Percentiles rank a stretch among this genome's conserved stretches.
These are phyloP conservation scores for Hanleya hanleyi DNA, from an alignment of 2,888 invertebrate species.

Conservation along the genomic window DNA sequence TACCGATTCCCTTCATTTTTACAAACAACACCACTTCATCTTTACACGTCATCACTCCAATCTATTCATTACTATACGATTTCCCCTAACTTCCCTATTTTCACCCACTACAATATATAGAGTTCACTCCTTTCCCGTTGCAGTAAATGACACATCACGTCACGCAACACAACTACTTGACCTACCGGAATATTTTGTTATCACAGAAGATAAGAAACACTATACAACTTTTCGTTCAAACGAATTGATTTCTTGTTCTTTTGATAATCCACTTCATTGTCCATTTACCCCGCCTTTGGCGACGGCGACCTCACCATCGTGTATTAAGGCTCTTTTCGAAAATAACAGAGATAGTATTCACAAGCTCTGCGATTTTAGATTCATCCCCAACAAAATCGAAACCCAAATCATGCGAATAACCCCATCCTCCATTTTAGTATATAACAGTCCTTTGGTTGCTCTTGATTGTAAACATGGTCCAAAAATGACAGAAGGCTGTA, in stretches of 20 bases:
- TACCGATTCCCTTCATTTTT: background rate
- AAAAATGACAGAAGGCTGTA: background rate
- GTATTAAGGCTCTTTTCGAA: background rate
- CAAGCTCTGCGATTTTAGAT: background rate
- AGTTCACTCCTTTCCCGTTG: background rate
- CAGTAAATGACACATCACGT: background rate
- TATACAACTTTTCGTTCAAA: background rate
- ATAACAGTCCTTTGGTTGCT: background rate
- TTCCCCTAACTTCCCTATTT: background rate
- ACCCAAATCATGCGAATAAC: background rate
- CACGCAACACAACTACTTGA: background rate
- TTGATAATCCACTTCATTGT: background rate
- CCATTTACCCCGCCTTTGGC: background rate
- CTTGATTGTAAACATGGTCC: background rate
- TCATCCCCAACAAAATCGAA: background rate
- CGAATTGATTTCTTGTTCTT: background rate
- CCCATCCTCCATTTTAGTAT: background rate
- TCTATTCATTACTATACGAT: background rate
- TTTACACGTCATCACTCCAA: background rate
- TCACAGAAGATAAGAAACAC: background rate
- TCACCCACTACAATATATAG: background rate
- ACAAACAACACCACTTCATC: background rate
- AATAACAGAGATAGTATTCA: background rate
- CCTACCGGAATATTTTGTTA: background rate
- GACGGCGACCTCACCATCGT: background rate